phyloP scores from a whole-genome alignment of 2,888 invertebrate genomes.

The Formica aserva region DNA sequence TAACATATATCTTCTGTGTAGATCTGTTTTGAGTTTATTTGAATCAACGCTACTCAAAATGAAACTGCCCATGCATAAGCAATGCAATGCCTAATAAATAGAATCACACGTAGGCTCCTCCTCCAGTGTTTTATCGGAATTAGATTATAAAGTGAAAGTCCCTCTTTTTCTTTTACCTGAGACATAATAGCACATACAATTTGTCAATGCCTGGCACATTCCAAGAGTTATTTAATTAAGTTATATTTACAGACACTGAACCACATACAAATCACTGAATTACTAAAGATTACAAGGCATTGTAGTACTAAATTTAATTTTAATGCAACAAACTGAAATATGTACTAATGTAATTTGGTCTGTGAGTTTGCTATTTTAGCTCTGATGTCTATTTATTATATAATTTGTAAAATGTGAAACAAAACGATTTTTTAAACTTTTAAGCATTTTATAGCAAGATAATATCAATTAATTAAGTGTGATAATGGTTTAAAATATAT shows the following conservation, averaged over 20 bases:
- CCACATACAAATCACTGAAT: slow-evolving; percentile 9
- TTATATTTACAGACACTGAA: slow-evolving; percentile 17
- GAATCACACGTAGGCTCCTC: slow-evolving; percentile 1
- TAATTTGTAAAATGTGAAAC: slow-evolving; percentile 15
- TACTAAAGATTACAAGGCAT: not conserved
- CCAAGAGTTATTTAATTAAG: not conserved
- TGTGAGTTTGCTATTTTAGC: slow-evolving; percentile 19
- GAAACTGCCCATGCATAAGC: slow-evolving; percentile 16
- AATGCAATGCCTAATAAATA: slow-evolving; percentile 24
- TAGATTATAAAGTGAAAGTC: slow-evolving; percentile 32
- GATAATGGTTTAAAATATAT: slow-evolving; percentile 59
- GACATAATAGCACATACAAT: slow-evolving; percentile 9
- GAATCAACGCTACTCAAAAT: slow-evolving; percentile 3
- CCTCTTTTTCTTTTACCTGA: not conserved
- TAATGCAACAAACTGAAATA: slow-evolving; percentile 8
- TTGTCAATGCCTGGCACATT: slow-evolving; percentile 15
- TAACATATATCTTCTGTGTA: not conserved
- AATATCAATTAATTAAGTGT: slow-evolving; percentile 53
- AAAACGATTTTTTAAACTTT: slow-evolving; percentile 12
- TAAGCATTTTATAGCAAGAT: slow-evolving; percentile 6
- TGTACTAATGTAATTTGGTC: not conserved
- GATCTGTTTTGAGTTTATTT: not conserved
- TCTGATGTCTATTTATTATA: slow-evolving; percentile 1
- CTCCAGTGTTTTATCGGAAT: slow-evolving; percentile 21
- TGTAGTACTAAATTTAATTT: slow-evolving; percentile 1